Base-by-base conservation (phyloP, 2,797 vertebrate species). In the Basileuterus tristriatus region DNA sequence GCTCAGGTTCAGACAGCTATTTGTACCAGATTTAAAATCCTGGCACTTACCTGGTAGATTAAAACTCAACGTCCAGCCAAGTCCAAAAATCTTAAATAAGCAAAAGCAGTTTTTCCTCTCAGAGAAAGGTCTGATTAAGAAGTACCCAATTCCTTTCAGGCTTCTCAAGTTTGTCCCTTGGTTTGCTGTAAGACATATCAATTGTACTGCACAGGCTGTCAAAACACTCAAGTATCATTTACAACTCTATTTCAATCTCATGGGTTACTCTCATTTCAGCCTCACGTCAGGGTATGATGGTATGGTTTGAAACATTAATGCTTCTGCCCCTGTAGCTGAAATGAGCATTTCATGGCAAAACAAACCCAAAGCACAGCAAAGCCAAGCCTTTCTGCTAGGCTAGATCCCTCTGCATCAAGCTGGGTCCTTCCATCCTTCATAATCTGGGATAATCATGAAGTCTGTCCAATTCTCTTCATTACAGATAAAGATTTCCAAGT, bases 121-220 rank as follows among this genome's bases (percentile, higher is more conserved):
- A 44, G 52, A 65, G 15, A 39, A 92, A 60, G 9, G 7, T 32
- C 60, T 41, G 11, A 46, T 36, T 49, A 12, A 75, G 67, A 83
- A 72, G 20, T 2, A 56, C 18, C 0, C 22, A 17, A 59, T 64
- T 67, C 39, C 60, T 44, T 79, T 53, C 22, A 50, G 15, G 37
- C 17, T 82, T 72, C 62, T 39, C 4, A 6, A 26, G 55, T 29
- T 18, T 55, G 36, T 9, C 77, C 52, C 44, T 62, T n/a, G 41
- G 53, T 60, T 78, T 74, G 39, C 36, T 21, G 0, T 9, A 65
- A 50, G 43, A 30, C 8, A 0, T 2, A 55, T 8, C 47, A n/a
- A 7, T 18, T 49, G 76, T 32, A 12, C 53, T 26, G 24, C 29
- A 30, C 23, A 49, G 44, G 24, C 80, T 47, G 37, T 3, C 72